Percentiles rank a stretch among this genome's conserved stretches.
phyloP scores from a whole-genome alignment of 1,140 invertebrate genomes.

The Pseudoatta argentina region DNA sequence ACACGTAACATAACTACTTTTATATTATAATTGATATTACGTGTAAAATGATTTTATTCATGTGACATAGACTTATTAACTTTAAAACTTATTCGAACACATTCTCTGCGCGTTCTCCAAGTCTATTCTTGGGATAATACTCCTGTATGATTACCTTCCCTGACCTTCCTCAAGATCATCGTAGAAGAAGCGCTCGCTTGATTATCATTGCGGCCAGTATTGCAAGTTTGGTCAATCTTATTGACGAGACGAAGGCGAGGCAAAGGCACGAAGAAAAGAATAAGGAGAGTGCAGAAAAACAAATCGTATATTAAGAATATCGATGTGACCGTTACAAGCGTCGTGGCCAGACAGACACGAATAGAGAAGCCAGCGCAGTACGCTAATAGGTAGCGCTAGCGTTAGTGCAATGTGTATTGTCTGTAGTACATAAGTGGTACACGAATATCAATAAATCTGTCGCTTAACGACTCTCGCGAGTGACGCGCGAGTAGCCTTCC shows the following conservation, averaged over 20 bases:
- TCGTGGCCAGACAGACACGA: too few species aligned
- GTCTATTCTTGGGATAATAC: constrained; percentile 32
- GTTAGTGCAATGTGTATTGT: too few species aligned
- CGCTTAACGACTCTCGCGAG: constrained; percentile 21
- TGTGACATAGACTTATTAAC: neutral
- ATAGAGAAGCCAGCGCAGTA: too few species aligned
- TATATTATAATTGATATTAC: constrained; percentile 1
- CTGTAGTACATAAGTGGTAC: too few species aligned
- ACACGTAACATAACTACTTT: neutral
- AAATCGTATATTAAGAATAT: too few species aligned
- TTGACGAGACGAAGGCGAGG: too few species aligned
- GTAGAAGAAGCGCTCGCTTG: neutral
- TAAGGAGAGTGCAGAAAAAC: too few species aligned
- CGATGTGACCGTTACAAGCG: too few species aligned
- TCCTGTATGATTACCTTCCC: constrained; percentile 1
- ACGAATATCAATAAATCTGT: too few species aligned
- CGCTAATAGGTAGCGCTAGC: too few species aligned
- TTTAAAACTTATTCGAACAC: neutral
- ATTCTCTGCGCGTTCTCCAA: neutral
- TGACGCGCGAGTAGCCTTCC: constrained; percentile 17
- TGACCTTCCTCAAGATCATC: neutral
- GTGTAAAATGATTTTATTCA: neutral
- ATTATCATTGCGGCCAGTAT: neutral
- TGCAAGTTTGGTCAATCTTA: constrained; percentile 49
- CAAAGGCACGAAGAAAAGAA: too few species aligned